Base-by-base conservation (phyloP, 2,113 vertebrate species). In the Odontesthes bonariensis region DNA sequence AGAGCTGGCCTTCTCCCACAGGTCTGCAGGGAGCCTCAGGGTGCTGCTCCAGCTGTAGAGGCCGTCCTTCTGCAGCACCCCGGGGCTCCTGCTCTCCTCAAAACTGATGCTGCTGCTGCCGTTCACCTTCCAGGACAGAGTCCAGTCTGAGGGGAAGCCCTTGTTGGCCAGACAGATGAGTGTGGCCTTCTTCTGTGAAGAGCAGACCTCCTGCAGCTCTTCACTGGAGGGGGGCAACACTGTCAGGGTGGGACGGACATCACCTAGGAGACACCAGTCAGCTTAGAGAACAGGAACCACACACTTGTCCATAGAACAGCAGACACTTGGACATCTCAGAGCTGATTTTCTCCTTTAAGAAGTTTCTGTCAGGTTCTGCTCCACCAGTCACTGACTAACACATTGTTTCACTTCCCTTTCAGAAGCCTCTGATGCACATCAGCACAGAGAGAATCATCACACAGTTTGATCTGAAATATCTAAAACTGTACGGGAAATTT, bases 91-190 rank as follows among this genome's bases (percentile, higher is more conserved):
- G 67, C 32, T 63, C 61, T 69, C 13, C 57, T 61, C 79, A 38
- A 44, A 56, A 33, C 55, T 47, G 44, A 11, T 62, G 58, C 65
- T 55, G 51, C 70, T 57, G 44, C 69, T 51, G 62, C 69, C 2
- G 27, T 8, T 12, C 40, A 77, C 52, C 76, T 62, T 83, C 81
- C 81, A 83, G 81, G 70, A 42, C 70, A 83, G 75, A 61, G n/a
- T 75, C 81, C 75, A 83, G 71, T 52, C 70, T 71, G 81, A 83
- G 54, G 81, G 71, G 71, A 67, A 79, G 66, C 76, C 81, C 67
- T 65, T 73, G 77, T 71, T 75, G 73, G 79, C 79, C 65, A 81
- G 57, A 53, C 77, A 80, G 65, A 44, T 19, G 52, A 75, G 42
- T 23, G 65, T 63, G 32, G 17, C 70, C 20, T 22, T 58, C 40